Conservation (phyloP, 1,140 invertebrate genomes). For the Rhyacophila brunnea region DNA sequence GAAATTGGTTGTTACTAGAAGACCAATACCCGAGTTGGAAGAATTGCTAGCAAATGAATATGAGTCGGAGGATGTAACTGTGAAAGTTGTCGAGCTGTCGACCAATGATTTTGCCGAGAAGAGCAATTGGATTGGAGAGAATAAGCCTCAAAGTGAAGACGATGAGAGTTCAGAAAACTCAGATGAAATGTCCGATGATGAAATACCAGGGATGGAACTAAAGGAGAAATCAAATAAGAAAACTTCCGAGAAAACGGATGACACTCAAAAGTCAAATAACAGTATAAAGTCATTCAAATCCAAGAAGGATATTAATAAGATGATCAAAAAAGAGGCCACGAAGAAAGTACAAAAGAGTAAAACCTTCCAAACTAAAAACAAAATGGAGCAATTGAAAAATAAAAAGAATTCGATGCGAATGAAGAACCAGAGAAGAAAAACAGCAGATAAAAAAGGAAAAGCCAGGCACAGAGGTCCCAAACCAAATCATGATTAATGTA, state of each 20-base stretch:
- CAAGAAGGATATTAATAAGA: slow-evolving; percentile 64
- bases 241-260: slow-evolving; percentile 32
- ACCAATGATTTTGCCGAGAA: slow-evolving; percentile 62
- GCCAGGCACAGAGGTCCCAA: slow-evolving; percentile 44
- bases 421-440: slow-evolving; percentile 38
- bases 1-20: slow-evolving; percentile 61
- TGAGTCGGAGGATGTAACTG: slow-evolving; percentile 71
- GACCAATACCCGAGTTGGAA: slow-evolving; percentile 65
- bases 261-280: slow-evolving; percentile 16
- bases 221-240: slow-evolving; percentile 39
- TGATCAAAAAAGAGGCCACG: slow-evolving; percentile 65
- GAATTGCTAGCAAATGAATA: slow-evolving; percentile 66
- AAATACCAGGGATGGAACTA: slow-evolving; percentile 61
- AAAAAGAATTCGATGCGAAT: slow-evolving; percentile 57
- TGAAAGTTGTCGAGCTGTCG: slow-evolving; percentile 71
- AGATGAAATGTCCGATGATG: slow-evolving; percentile 42
- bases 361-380: slow-evolving; percentile 69
- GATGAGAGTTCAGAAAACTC: slow-evolving; percentile 42
- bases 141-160: slow-evolving; percentile 54
- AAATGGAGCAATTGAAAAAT: slow-evolving; percentile 62
- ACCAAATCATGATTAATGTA: slow-evolving; percentile 39
- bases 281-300: slow-evolving; percentile 51
- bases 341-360: slow-evolving; percentile 71
- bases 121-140: slow-evolving; percentile 69
- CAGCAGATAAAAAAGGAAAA: slow-evolving; percentile 47